A percentile compares a stretch with the other conserved stretches of the same genome.
Evolutionary conservation across 2,888 invertebrate genomes (phyloP).

Genomic region (Dynastes grantii): DNA sequence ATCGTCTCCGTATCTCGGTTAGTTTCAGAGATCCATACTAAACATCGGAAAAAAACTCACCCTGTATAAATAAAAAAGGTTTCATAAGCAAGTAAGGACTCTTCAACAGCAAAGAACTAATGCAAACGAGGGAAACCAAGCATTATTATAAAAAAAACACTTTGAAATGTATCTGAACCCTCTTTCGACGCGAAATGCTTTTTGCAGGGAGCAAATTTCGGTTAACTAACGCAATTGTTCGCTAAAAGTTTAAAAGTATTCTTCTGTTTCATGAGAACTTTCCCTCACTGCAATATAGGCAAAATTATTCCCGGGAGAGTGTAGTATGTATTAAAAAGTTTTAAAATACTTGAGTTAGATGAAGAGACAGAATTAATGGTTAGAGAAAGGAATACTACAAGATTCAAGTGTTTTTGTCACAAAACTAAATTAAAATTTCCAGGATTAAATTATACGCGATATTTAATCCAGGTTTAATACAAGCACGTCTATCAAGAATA

Average conservation of each 20-base stretch:
- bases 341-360: neutral
- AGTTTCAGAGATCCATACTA: too few relatives aligned
- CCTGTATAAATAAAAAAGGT: too few relatives aligned
- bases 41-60: too few relatives aligned
- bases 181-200: neutral
- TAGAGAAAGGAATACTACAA: neutral
- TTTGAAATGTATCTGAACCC: too few relatives aligned
- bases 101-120: too few relatives aligned
- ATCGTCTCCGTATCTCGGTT: too few relatives aligned
- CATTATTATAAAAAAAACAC: too few relatives aligned
- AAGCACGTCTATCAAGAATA: neutral
- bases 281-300: neutral
- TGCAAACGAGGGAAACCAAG: too few relatives aligned
- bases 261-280: neutral
- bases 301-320: neutral
- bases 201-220: neutral
- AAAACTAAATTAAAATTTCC: slow-evolving; percentile 8
- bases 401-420: neutral
- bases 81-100: too few relatives aligned
- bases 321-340: neutral
- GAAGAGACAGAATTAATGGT: neutral
- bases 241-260: slow-evolving; percentile 9
- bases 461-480: neutral
- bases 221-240: slow-evolving; percentile 5
- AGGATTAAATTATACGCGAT: neutral